These are phyloP conservation scores for Florisuga fusca DNA, from an alignment of 2,797 vertebrate genomes.

Conservation along the genomic window DNA sequence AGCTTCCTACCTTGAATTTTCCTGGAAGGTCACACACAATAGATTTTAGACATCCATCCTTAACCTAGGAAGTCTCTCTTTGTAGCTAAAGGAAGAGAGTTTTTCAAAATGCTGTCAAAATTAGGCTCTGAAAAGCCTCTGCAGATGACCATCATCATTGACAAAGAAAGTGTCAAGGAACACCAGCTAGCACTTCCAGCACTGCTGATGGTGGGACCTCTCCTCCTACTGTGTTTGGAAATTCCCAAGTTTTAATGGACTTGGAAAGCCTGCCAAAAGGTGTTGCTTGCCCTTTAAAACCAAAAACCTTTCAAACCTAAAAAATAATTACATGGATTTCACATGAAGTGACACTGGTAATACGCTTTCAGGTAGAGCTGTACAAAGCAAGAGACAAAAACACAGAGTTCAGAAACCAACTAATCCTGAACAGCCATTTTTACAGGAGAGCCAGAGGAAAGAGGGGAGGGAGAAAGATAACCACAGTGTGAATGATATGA, in stretches of 20 bases:
- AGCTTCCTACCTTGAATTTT: not conserved
- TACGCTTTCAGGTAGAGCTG: not conserved
- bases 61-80: not conserved
- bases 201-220: not conserved
- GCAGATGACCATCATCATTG: not conserved
- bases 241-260: not conserved
- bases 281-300: slow-evolving; percentile 17
- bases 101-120: slow-evolving; percentile 13
- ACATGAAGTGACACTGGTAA: not conserved
- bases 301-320: slow-evolving; percentile 20
- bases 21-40: not conserved
- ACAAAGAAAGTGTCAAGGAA: not conserved
- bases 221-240: not conserved
- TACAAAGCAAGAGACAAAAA: slow-evolving; percentile 1
- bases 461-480: not conserved
- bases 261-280: not conserved
- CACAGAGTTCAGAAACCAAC: not conserved
- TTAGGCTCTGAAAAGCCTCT: not conserved
- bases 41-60: not conserved
- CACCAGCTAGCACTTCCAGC: not conserved
- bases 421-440: not conserved
- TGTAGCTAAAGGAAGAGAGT: not conserved
- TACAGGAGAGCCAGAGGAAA: not conserved
- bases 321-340: slow-evolving; percentile 28
- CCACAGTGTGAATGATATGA: not conserved